Evolutionary conservation across 2,888 invertebrate species (phyloP).

Genomic region (Agonopterix heracliana): DNA sequence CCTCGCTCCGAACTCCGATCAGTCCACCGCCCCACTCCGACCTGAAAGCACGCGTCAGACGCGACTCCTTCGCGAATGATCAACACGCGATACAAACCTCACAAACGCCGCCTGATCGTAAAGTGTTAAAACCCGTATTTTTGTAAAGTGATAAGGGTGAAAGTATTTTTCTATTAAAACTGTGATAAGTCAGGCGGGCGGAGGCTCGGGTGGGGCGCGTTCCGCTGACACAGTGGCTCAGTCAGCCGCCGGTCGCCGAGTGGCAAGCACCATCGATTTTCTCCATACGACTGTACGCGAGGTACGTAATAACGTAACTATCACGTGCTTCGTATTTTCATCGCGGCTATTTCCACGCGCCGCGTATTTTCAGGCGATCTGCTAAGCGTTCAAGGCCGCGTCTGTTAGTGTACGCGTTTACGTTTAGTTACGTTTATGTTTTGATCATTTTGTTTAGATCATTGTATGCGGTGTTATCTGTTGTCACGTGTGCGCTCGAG

Average conservation of each 20-base stretch:
- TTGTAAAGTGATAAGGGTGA: slow-evolving; percentile 48
- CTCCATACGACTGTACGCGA: slow-evolving; percentile 63
- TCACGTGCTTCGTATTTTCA: slow-evolving; percentile 71
- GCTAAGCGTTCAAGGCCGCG: slow-evolving; percentile 70
- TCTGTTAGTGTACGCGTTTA: slow-evolving; percentile 63
- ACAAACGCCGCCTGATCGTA: slow-evolving; percentile 47
- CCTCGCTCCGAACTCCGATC: slow-evolving; percentile 33
- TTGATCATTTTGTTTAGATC: slow-evolving; percentile 40
- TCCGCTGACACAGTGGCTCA: slow-evolving; percentile 77
- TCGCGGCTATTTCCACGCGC: slow-evolving; percentile 68
- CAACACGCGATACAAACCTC: slow-evolving; percentile 40
- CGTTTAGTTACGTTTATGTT: slow-evolving; percentile 45
- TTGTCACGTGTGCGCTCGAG: slow-evolving; percentile 36
- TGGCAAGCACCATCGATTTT: slow-evolving; percentile 74
- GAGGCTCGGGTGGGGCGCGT: slow-evolving; percentile 69
- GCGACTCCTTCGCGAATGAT: slow-evolving; percentile 42
- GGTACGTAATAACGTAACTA: slow-evolving; percentile 66
- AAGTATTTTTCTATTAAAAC: slow-evolving; percentile 51
- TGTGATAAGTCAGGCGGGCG: slow-evolving; percentile 64
- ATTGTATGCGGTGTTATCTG: slow-evolving; percentile 29
- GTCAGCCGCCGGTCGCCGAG: slow-evolving; percentile 72
- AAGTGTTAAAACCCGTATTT: slow-evolving; percentile 33
- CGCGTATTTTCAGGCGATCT: slow-evolving; percentile 68
- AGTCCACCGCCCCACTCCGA: slow-evolving; percentile 64
- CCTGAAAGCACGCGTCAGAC: slow-evolving; percentile 45